phyloP scores from a whole-genome alignment of 2,888 invertebrate species.

The Diplazon laetatorius region DNA sequence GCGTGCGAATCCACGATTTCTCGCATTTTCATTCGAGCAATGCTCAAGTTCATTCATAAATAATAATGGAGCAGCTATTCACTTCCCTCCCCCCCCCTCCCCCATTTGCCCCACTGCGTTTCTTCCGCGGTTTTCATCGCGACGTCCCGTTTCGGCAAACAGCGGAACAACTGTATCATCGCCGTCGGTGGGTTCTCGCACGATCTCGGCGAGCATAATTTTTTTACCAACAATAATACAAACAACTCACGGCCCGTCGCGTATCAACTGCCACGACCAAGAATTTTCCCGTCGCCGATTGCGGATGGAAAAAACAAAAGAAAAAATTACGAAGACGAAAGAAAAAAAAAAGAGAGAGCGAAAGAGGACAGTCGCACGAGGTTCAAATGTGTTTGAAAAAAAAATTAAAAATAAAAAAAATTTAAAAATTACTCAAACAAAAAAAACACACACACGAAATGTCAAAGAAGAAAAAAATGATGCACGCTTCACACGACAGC shows the following conservation, averaged over 20 bases:
- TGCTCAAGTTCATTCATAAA: constrained; percentile 35
- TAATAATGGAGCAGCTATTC: constrained; percentile 19
- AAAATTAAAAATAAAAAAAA: neutral
- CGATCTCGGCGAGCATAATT: constrained; percentile 41
- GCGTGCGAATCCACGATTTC: constrained; percentile 18
- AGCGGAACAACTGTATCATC: constrained; percentile 44
- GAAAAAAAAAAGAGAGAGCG: constrained; percentile 16
- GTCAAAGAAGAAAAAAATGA: too few species aligned
- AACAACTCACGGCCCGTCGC: too few species aligned
- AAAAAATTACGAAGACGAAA: neutral
- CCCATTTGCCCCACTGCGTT: constrained; percentile 53
- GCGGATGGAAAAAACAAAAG: too few species aligned
- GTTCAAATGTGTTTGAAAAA: neutral
- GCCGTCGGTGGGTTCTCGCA: constrained; percentile 26
- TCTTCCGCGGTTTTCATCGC: constrained; percentile 8
- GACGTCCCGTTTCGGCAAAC: constrained; percentile 55
- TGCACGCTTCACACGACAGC: too few species aligned
- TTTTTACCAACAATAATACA: constrained; percentile 1
- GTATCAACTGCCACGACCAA: too few species aligned
- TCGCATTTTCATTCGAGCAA: neutral
- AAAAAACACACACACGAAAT: too few species aligned
- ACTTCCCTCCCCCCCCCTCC: too few species aligned
- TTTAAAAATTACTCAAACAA: too few species aligned
- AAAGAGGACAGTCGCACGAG: neutral
- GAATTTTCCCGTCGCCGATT: too few species aligned